Conservation (phyloP, 2,113 vertebrate genomes). For the Alexandromys fortis region DNA sequence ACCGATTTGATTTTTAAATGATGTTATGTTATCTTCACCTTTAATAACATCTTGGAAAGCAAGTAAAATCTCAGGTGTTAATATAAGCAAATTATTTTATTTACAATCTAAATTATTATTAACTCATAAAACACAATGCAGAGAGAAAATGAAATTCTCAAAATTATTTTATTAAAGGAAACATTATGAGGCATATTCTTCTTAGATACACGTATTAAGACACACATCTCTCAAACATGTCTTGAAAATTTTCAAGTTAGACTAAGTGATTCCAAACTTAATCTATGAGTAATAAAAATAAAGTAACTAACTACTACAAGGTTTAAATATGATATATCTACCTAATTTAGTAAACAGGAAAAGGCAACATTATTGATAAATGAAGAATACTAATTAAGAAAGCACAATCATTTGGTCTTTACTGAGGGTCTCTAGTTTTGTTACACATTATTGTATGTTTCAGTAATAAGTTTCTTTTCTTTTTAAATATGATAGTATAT, state of each 20-base stretch:
- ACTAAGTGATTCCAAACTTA: background rate
- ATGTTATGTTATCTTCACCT: background rate
- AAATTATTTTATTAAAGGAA: slow-evolving; percentile 7
- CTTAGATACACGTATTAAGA: background rate
- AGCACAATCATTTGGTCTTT: slow-evolving; percentile 27
- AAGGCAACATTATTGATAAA: background rate
- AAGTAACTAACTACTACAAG: background rate
- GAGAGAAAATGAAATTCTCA: slow-evolving; percentile 4
- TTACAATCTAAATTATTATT: background rate
- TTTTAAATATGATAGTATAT: slow-evolving; percentile 59
- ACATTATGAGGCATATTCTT: background rate
- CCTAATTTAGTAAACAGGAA: background rate
- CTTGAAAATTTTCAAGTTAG: background rate
- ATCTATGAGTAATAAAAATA: background rate
- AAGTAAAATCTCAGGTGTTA: background rate
- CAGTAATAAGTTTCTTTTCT: slow-evolving; percentile 63
- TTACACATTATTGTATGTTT: slow-evolving; percentile 63
- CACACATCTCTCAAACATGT: background rate
- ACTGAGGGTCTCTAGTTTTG: slow-evolving; percentile 8
- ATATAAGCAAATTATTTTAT: background rate
- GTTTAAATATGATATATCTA: background rate
- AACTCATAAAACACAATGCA: background rate
- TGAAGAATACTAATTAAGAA: slow-evolving; percentile 62
- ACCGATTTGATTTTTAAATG: slow-evolving; percentile 23
- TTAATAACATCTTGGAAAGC: background rate